Base-by-base conservation (phyloP, 2,888 invertebrate genomes). In the Eupithecia dodoneata region DNA sequence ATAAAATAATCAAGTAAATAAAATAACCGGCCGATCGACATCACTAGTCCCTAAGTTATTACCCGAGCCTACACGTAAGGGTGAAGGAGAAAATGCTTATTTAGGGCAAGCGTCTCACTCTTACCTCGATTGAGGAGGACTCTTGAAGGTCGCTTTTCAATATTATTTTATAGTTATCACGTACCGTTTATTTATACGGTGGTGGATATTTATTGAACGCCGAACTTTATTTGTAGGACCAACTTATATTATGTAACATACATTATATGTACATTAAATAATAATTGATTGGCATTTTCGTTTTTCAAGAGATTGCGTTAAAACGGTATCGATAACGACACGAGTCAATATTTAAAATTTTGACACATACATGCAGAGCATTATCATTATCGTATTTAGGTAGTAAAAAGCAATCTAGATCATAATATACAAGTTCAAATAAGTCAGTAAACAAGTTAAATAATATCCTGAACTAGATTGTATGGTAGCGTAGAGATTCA, bases 161-260 rank as follows among this genome's bases (percentile, higher is more conserved):
- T 91, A 89, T 88, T 88, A 88, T 90, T 90, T 90, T 89, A 89
- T 89, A 87, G 87, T 87, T 85, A 83, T 86, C 84, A 83, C 80
- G 74, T 74, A 78, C 81, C 76, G 79, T 81, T 82, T 79, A 84
- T 78, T 83, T 76, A 41, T 70, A 30, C 70, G 44, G 12, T 10
- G 70, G 5, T 12, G 30, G 18, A 18, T 47, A 70, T 70, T 12
- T 69, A 69, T 45, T 45, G 18, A n/a, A 18, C 9, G 44, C 44
- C 42, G 67, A 63, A 63, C 10, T 10, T 18, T 18, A 18, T 59
- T 59, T 18, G 3, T 9, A n/a, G 59, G n/a, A 59, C 18, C 9
- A 3, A 2, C n/a, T 59, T 55, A n/a, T 7, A 7, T 59, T n/a
- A 59, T 9, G 9, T 59, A 30, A 30, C 3, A 63, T 30, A 18